Evolutionary conservation across 2,113 vertebrate species (phyloP), one percentile per base, ranked within the genome.

Genomic region (Glaucidium brasilianum): DNA sequence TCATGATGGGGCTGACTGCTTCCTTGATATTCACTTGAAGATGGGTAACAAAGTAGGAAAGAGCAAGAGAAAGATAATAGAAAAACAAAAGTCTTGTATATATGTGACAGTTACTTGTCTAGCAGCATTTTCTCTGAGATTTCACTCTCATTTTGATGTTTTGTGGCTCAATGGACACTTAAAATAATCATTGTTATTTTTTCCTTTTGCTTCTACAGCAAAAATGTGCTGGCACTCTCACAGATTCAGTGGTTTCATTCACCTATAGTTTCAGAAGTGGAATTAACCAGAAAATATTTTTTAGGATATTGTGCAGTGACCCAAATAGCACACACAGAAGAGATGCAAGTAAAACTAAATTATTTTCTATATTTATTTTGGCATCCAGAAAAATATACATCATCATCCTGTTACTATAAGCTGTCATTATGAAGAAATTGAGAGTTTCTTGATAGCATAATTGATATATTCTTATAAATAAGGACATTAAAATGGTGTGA

Each of bases 81-180:
- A 95, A 95, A 77, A 11, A 80, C 62, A 89, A 94, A 96, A 84
- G 22, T 82, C 78, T 69, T 87, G 76, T 32, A 75, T 60, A 55
- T 50, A 88, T 26, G 17, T 63, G 77, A 81, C 30, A 5, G 81
- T 75, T 95, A 94, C 82, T 75, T 79, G 73, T 72, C 78, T 86
- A 86, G 55, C 64, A 67, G 67, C 41, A 64, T 45, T 78, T 91
- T 16, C 78, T 68, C 92, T 87, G 80, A 96, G 86, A 83, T 91
- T 95, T 91, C 59, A 52, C 43, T 75, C 35, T 91, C 0, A 0
- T 87, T 91, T 87, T 75, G 43, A 90, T 69, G 21, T 50, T 53
- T 64, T 71, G 27, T 64, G 27, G 19, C 45, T 91, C 84, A 64
- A 17, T 29, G 21, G 78, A 75, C 60, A 75, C 47, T 86, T 86